A percentile compares a stretch with the other conserved stretches of the same genome.
These are phyloP conservation scores for Polyodon spathula DNA, from an alignment of 2,113 vertebrate genomes.

Conservation along the genomic window DNA sequence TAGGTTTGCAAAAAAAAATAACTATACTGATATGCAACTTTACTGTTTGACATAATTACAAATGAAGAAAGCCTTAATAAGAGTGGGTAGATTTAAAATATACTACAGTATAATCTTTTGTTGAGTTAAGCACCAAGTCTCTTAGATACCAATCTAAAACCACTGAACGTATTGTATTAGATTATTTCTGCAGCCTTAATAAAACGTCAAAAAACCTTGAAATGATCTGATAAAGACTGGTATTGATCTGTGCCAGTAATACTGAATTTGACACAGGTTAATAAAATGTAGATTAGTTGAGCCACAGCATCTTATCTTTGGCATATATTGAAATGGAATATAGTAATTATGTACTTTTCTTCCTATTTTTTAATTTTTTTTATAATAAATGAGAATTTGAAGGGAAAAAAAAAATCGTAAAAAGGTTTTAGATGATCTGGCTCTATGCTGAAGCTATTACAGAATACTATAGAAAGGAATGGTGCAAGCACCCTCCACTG, in stretches of 20 bases:
- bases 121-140: conserved; percentile 18
- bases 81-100: background rate
- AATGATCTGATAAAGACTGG: conserved; percentile 17
- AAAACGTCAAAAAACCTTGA: conserved; percentile 9
- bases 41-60: background rate
- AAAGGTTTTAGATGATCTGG: no score
- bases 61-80: background rate
- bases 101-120: conserved; percentile 10
- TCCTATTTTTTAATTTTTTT: background rate
- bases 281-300: conserved; percentile 11
- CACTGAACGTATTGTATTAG: conserved; percentile 31
- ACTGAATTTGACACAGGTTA: conserved; percentile 20
- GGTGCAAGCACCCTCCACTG: conserved; percentile 13
- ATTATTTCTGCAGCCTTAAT: conserved; percentile 11
- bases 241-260: conserved; percentile 19
- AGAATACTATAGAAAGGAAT: background rate
- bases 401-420: background rate
- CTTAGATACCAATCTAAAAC: conserved; percentile 27
- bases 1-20: background rate
- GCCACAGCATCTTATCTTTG: background rate
- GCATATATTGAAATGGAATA: background rate
- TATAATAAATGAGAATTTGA: background rate
- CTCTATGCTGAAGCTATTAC: background rate
- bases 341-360: background rate
- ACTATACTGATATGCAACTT: background rate